Percentiles rank a stretch among this genome's conserved stretches.
Conservation (phyloP, 2,888 invertebrate genomes). For the Neoaliturus tenellus region DNA sequence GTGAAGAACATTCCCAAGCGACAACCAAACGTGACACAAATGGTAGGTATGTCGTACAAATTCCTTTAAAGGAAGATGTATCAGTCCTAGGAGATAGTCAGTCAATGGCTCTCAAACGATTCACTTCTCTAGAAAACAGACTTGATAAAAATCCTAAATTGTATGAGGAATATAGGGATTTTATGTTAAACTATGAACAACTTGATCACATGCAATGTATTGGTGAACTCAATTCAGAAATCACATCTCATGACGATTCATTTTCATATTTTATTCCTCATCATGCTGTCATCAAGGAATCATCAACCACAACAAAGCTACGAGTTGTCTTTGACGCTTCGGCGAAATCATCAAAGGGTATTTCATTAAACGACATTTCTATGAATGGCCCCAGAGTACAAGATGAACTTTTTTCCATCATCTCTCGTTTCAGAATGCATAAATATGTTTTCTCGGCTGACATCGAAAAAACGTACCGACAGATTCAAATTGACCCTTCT, state of each 20-base stretch:
- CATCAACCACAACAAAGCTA: constrained; percentile 68
- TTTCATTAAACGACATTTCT: neutral
- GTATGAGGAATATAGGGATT: constrained; percentile 60
- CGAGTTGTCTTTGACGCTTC: constrained; percentile 70
- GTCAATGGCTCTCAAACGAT: constrained; percentile 64
- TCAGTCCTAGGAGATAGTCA: constrained; percentile 60
- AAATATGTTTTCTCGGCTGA: constrained; percentile 69
- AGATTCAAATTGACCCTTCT: constrained; percentile 65
- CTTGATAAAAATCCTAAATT: constrained; percentile 63
- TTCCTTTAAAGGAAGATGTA: neutral
- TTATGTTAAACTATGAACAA: constrained; percentile 64
- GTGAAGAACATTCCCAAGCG: too few relatives aligned
- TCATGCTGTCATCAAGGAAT: constrained; percentile 69
- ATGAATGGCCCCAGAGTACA: constrained; percentile 68
- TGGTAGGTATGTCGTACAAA: neutral
- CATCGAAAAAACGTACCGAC: constrained; percentile 70
- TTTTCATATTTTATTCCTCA: constrained; percentile 68
- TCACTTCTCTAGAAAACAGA: constrained; percentile 56
- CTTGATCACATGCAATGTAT: constrained; percentile 64
- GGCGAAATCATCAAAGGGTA: constrained; percentile 57
- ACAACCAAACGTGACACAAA: neutral
- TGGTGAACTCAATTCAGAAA: neutral
- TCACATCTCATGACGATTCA: neutral
- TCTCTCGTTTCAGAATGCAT: constrained; percentile 68
- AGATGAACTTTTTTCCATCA: constrained; percentile 67